Base-by-base conservation (phyloP, 2,113 vertebrate species). In the Xenotilapia leptura region DNA sequence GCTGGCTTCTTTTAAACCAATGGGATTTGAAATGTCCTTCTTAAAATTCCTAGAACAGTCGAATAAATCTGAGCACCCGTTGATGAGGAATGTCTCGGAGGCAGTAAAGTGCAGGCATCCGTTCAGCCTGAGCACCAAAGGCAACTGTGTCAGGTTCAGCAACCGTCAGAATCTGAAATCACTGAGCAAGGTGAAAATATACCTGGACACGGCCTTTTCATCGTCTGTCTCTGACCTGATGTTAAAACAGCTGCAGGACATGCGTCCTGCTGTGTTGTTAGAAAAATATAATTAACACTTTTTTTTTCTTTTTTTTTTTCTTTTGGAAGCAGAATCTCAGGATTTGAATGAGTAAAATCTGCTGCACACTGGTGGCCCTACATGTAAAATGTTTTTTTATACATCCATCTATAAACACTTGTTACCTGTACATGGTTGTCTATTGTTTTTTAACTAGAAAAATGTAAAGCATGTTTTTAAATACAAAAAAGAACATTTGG, bases 11-110 rank as follows among this genome's bases (percentile, higher is more conserved):
- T 99, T 99, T 89, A 99, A 98, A 84, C 98, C 98, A 0, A 98
- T 99, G 97, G 98, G 98, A 38, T 99, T 99, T 90, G 98, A 99
- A 95, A 97, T 97, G 53, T 99, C 98, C 0, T 99, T 99, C 94
- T 95, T 99, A 51, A 97, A 99, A 88, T 99, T 99, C 86, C 94
- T 99, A 14, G 98, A 99, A 89, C 97, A 99, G 91, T 98, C 98
- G 7, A 98, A 96, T 80, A 96, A 97, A 54, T 97, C 97, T 77
- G 96, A 97, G 73, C 95, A 96, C 56, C 96, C 96, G 51, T 88
- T 97, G 28, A 96, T 96, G 81, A 97, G 94, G 92, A 97, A 87
- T 80, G 87, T 91, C 8, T 89, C 91, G 0, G 79, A 89, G 2
- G 80, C 90, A 49, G 92, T 90, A 1, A 70, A 88, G 1, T 86